Evolutionary conservation across 2,888 invertebrate species (phyloP).

Genomic region (Tetragnatha montana): DNA sequence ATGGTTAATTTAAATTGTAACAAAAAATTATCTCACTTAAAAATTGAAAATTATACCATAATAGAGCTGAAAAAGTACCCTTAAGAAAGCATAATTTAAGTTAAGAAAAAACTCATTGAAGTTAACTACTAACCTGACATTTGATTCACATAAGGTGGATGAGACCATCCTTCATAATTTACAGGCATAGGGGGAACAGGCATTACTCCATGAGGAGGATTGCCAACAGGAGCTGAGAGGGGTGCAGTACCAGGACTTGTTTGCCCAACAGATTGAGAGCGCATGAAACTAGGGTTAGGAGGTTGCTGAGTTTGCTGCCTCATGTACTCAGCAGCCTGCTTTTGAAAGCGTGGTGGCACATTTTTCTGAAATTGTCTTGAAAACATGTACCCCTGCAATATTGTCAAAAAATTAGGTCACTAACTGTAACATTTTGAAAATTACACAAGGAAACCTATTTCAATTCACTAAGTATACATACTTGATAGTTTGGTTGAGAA

Average conservation of each 20-base stretch:
- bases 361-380: slow-evolving; percentile 82
- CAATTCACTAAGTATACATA: slow-evolving; percentile 4
- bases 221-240: slow-evolving; percentile 73
- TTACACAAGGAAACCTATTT: background rate
- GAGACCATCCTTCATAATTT: slow-evolving; percentile 73
- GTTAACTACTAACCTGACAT: slow-evolving; percentile 65
- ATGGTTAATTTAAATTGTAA: no score
- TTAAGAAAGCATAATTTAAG: background rate
- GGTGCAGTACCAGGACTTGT: slow-evolving; percentile 50
- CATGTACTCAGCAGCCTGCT: slow-evolving; percentile 80
- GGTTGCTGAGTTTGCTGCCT: slow-evolving; percentile 74
- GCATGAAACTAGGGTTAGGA: slow-evolving; percentile 44
- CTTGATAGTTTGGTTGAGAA: slow-evolving; percentile 64
- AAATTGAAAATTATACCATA: no score
- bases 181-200: slow-evolving; percentile 73
- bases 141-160: slow-evolving; percentile 72
- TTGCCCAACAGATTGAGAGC: slow-evolving; percentile 63
- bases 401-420: background rate
- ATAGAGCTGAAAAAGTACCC: background rate
- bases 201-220: slow-evolving; percentile 52
- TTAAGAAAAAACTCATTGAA: background rate
- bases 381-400: slow-evolving; percentile 59
- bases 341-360: slow-evolving; percentile 89
- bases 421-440: background rate
- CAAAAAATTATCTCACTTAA: no score